These are phyloP conservation scores for Parnassius orleans DNA, from an alignment of 2,888 invertebrate genomes.

Conservation along the genomic window DNA sequence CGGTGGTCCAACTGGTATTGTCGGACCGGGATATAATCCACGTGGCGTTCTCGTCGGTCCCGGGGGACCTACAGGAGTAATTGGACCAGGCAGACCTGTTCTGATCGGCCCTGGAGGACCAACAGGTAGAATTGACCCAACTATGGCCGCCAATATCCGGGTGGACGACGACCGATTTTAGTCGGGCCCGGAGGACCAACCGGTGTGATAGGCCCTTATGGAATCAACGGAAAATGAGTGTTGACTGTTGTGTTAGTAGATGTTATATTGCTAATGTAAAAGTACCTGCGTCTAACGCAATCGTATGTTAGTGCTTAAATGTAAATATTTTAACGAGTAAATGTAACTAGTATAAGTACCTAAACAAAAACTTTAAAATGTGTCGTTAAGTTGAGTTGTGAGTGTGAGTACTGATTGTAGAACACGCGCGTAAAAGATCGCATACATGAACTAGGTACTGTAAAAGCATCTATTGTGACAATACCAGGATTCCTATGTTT, in stretches of 20 bases:
- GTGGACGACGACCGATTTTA: slow-evolving; percentile 41
- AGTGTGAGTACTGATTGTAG: no score
- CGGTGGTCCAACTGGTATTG: slow-evolving; percentile 72
- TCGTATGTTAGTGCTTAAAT: slow-evolving; percentile 8
- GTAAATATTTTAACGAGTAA: slow-evolving; percentile 11
- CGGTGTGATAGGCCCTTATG: slow-evolving; percentile 46
- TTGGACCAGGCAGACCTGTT: slow-evolving; percentile 50
- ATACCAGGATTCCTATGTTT: no score
- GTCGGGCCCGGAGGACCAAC: slow-evolving; percentile 71
- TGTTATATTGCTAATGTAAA: background rate
- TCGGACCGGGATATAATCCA: slow-evolving; percentile 44
- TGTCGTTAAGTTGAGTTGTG: no score
- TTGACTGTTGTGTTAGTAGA: slow-evolving; percentile 26
- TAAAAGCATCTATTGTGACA: no score
- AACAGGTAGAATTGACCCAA: slow-evolving; percentile 55
- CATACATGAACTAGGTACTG: no score
- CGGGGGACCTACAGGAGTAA: slow-evolving; percentile 58
- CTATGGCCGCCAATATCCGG: slow-evolving; percentile 31
- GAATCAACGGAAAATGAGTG: slow-evolving; percentile 64
- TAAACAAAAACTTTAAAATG: no score
- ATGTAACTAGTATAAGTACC: no score
- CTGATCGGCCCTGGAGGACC: slow-evolving; percentile 76
- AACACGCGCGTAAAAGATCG: no score
- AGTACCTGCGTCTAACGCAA: background rate
- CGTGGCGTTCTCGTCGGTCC: slow-evolving; percentile 54